Conservation (phyloP, 2,113 vertebrate genomes). For the Hyperopisus bebe region DNA sequence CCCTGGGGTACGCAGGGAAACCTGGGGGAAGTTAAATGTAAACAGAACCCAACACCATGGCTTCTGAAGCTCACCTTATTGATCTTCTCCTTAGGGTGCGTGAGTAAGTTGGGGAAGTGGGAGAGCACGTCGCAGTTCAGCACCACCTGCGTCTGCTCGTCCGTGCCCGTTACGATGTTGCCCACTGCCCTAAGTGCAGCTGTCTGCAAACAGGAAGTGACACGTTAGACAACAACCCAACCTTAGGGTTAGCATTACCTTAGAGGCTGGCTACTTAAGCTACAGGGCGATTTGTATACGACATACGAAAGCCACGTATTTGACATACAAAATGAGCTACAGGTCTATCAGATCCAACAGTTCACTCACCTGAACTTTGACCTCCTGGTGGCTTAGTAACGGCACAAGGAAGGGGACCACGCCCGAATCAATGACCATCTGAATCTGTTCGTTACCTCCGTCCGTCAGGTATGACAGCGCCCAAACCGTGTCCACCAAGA, state of each 20-base stretch:
- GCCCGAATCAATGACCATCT: slow-evolving; percentile 81
- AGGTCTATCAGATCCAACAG: not conserved
- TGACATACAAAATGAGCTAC: not conserved
- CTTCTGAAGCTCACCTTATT: slow-evolving; percentile 75
- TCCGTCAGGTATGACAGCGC: slow-evolving; percentile 91
- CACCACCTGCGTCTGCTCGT: slow-evolving; percentile 98
- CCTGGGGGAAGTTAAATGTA: too few species aligned
- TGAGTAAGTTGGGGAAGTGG: slow-evolving; percentile 91
- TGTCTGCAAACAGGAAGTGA: slow-evolving; percentile 63
- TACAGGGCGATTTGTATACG: not conserved
- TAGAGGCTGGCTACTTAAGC: not conserved
- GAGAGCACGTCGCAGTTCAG: slow-evolving; percentile 96
- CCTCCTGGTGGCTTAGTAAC: slow-evolving; percentile 88
- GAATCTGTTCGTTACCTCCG: slow-evolving; percentile 88
- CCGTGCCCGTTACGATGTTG: slow-evolving; percentile 97
- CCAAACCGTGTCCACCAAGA: slow-evolving; percentile 90
- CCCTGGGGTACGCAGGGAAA: not conserved
- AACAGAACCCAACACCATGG: not conserved
- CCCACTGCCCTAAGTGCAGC: slow-evolving; percentile 95
- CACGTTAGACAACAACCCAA: not conserved
- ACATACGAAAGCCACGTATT: not conserved
- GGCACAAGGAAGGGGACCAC: slow-evolving; percentile 80
- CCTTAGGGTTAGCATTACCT: not conserved
- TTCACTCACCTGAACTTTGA: slow-evolving; percentile 91
- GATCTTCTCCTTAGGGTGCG: slow-evolving; percentile 98